Evolutionary conservation across 2,888 invertebrate genomes (phyloP).

Genomic region (Matsumyia berberina): DNA sequence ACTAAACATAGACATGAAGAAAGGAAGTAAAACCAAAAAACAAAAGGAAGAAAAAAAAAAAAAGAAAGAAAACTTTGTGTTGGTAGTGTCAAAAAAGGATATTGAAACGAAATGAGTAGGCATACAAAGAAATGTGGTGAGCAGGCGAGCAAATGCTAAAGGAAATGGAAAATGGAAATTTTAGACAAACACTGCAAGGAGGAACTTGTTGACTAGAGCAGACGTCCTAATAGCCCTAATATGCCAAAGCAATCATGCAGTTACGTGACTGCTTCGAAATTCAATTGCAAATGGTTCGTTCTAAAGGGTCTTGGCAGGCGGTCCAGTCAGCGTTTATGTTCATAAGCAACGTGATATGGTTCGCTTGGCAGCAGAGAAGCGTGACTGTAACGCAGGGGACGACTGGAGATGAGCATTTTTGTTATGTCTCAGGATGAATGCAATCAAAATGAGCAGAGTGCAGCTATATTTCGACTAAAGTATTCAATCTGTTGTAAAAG

Average conservation of each 20-base stretch:
- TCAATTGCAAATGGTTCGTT: neutral
- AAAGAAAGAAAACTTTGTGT: constrained; percentile 8
- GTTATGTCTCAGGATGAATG: no score
- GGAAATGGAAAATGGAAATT: neutral
- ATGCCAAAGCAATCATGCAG: constrained; percentile 1
- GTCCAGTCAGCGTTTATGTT: neutral
- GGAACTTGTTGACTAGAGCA: no score
- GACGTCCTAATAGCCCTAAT: neutral
- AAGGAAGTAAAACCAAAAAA: neutral
- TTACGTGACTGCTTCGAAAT: constrained; percentile 2
- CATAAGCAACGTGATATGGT: neutral
- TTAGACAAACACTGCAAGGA: neutral
- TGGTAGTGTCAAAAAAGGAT: constrained; percentile 6
- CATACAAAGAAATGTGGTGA: neutral
- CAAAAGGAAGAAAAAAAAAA: neutral
- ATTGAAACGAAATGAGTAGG: neutral
- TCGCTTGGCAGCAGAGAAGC: no score
- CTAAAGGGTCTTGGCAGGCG: no score
- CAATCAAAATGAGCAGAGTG: no score
- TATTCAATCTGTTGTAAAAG: no score
- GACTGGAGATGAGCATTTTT: no score
- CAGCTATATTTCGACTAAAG: no score
- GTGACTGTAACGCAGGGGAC: no score
- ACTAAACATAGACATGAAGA: neutral
- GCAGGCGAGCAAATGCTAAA: constrained; percentile 1